Base-by-base conservation (phyloP, 35 echinoderm and acorn worm genomes). In the Amphiura filiformis region DNA sequence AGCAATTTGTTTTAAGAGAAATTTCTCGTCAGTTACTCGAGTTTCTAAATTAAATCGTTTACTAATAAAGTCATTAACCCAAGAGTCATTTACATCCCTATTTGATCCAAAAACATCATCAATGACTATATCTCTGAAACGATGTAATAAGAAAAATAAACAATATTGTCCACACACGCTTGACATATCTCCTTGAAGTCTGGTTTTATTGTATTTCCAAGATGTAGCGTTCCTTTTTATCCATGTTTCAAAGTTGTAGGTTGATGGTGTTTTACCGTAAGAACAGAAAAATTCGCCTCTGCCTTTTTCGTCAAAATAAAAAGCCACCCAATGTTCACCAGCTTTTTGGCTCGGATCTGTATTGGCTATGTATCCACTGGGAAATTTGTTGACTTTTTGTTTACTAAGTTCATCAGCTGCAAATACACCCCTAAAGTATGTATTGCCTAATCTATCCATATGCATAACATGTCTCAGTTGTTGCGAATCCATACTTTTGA, bases 91-190 rank as follows among this genome's bases (percentile, higher is more conserved):
- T 31, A 32, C 18, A 1, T 4, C 39, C 20, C 12, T 37, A 36
- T 87, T 75, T 3, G 49, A 39, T 20, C 31, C 35, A 82, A 81
- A 89, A 34, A 89, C 65, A 35, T 35, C 44, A 0, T 0, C 0
- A 4, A 89, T 9, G 0, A 7, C 31, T 2, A 65, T 17, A 34
- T 44, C 78, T 35, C 41, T 26, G 38, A 36, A 89, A 13, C 87
- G 87, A 37, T 91, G 82, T 13, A 86, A 9, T 1, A 83, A 52
- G 65, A 83, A 90, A 28, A 83, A 90, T 30, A 84, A 37, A 33
- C 23, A 34, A 32, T 90, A 84, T 40, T 90, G 88, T 1, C 88
- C 88, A 12, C 88, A 90, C n/a, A 84, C 82, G 23, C 82, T 85
- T 1, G 84, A 92, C 77, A 80, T 26, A 31, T 36, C 31, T 65